Conservation (phyloP, 2,113 vertebrate genomes). For the Geococcyx californianus region DNA sequence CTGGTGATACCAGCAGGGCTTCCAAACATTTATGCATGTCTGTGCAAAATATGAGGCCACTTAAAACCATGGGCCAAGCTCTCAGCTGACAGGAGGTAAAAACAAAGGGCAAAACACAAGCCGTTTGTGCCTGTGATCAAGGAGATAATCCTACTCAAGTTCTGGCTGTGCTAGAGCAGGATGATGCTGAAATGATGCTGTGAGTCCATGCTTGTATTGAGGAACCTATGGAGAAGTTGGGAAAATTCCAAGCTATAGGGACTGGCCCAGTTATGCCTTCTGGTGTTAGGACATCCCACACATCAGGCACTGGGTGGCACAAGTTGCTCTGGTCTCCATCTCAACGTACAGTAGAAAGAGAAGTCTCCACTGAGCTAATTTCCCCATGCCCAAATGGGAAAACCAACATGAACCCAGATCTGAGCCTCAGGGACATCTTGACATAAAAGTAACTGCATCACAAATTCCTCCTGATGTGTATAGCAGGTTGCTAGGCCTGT, state of each 20-base stretch:
- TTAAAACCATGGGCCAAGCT: neutral
- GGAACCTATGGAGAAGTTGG: neutral
- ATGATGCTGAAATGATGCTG: neutral
- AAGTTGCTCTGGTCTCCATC: neutral
- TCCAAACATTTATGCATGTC: neutral
- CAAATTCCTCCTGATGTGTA: neutral
- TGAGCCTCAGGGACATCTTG: neutral
- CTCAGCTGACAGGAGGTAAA: neutral
- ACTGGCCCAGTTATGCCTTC: rapidly evolving
- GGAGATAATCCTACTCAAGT: neutral
- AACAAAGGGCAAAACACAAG: neutral
- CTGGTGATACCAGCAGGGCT: neutral
- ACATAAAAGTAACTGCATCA: neutral
- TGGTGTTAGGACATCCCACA: neutral
- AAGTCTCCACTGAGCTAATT: neutral
- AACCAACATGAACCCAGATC: neutral
- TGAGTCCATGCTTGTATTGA: neutral
- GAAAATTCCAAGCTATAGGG: neutral
- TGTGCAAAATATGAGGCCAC: neutral
- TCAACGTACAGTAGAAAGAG: neutral
- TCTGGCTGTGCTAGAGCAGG: neutral
- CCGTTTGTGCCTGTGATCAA: neutral
- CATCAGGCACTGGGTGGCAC: neutral
- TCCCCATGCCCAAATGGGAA: neutral
- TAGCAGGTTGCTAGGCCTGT: neutral